Evolutionary conservation across 2,797 vertebrate genomes (phyloP).

Genomic region (Carcharodon carcharias): DNA sequence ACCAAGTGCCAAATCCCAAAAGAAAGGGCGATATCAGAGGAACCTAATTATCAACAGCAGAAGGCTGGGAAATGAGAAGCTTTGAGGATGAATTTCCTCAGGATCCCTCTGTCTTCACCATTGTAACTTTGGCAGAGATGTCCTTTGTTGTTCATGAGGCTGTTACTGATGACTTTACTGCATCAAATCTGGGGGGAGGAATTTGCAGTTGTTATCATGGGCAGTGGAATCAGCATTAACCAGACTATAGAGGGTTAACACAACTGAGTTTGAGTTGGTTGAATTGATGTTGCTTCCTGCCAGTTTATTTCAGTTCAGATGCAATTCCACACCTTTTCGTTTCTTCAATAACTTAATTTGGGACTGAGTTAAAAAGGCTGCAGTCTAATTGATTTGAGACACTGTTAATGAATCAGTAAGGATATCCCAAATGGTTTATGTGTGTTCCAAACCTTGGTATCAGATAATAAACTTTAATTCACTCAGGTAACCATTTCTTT

Average conservation of each 20-base stretch:
- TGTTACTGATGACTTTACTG: not conserved
- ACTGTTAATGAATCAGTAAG: not conserved
- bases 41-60: not conserved
- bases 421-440: not conserved
- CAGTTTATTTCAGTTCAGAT: not conserved
- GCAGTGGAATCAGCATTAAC: not conserved
- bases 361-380: not conserved
- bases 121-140: not conserved
- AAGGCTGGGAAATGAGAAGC: not conserved
- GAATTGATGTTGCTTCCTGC: not conserved
- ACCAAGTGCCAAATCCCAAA: not conserved
- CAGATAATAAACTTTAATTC: not conserved
- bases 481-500: not conserved
- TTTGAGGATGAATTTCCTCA: not conserved
- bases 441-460: not conserved
- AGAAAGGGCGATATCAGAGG: not conserved
- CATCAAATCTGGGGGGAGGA: not conserved
- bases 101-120: not conserved
- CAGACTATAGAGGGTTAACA: not conserved
- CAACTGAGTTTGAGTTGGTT: not conserved
- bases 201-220: not conserved
- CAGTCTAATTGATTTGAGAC: not conserved
- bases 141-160: not conserved
- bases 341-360: not conserved
- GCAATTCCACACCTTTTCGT: not conserved